Evolutionary conservation across 2,113 vertebrate genomes (phyloP).

Genomic region (mouse (Mus musculus)): GRCm39 chr1:38780501-38781000

Average conservation of each 20-base stretch:
- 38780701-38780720: slow-evolving; percentile 19
- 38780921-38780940: not conserved
- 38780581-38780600: not conserved
- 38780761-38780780: not conserved
- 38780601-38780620: not conserved
- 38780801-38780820: not conserved
- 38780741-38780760: not conserved
- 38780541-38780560: slow-evolving; percentile 40
- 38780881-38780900: not conserved
- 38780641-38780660: not conserved
- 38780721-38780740: slow-evolving; percentile 18
- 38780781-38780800: not conserved
- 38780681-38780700: not conserved
- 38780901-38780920: not conserved
- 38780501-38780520: not conserved
- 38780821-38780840: not conserved
- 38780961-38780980: not conserved
- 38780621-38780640: not conserved
- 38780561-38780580: slow-evolving; percentile 22
- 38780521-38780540: slow-evolving; percentile 63
- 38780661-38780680: slow-evolving; percentile 9
- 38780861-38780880: not conserved
- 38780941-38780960: not conserved
- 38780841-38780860: not conserved
- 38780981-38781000: not conserved